Evolutionary conservation across 2,113 vertebrate genomes (phyloP).

Genomic region (Burhinus oedicnemus): DNA sequence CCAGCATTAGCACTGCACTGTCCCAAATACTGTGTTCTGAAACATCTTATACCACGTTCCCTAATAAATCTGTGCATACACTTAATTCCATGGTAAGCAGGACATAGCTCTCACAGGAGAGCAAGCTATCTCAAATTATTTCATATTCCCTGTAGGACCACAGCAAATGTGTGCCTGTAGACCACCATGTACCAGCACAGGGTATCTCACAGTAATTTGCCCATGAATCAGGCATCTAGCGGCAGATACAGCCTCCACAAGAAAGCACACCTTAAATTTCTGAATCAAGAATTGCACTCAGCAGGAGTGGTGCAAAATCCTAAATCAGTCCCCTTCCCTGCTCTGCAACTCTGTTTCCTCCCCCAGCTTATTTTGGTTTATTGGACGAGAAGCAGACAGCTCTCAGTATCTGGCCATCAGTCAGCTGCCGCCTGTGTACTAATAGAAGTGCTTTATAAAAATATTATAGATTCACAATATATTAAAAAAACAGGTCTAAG

Average conservation of each 20-base stretch:
- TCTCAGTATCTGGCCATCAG: neutral
- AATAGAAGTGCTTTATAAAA: neutral
- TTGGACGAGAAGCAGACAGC: neutral
- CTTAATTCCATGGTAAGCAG: neutral
- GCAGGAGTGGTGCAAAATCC: neutral
- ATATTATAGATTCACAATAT: neutral
- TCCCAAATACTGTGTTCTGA: neutral
- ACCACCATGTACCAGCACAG: fast-evolving
- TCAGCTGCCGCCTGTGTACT: neutral
- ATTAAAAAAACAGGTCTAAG: neutral
- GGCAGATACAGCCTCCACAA: neutral
- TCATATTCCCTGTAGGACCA: neutral
- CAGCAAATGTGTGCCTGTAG: fast-evolving
- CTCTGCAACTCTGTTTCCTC: neutral
- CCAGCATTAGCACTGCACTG: neutral
- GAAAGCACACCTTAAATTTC: neutral
- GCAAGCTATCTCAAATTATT: neutral
- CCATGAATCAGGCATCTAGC: neutral
- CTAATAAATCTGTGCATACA: neutral
- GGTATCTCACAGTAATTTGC: neutral
- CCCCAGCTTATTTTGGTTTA: neutral
- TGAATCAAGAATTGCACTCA: neutral
- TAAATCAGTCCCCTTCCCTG: neutral
- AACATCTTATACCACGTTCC: fast-evolving
- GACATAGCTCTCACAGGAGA: neutral